Conservation (phyloP, 1,140 invertebrate genomes). For the Contarinia nasturtii region DNA sequence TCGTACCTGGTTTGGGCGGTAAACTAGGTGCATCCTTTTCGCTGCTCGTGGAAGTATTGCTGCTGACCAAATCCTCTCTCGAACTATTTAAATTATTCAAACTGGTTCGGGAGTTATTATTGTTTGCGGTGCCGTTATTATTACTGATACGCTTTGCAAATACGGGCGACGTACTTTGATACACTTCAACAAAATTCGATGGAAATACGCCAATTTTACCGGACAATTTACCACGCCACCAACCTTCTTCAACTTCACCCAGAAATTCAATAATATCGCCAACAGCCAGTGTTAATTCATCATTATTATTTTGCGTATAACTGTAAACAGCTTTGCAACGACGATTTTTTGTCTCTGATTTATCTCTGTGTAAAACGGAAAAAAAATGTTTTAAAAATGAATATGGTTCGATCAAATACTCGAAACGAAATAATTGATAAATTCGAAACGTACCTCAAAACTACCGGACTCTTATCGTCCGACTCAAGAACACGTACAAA, state of each 20-base stretch:
- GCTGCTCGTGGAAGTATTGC: background rate
- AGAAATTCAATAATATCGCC: slow-evolving; percentile 76
- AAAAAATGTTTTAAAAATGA: too few relatives aligned
- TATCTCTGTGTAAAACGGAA: slow-evolving; percentile 15
- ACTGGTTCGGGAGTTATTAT: background rate
- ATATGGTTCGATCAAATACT: slow-evolving; percentile 1
- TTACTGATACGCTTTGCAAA: slow-evolving; percentile 12
- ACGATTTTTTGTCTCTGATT: slow-evolving; percentile 30
- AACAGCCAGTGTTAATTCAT: slow-evolving; percentile 70
- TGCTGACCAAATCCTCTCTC: slow-evolving; percentile 7
- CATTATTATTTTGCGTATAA: slow-evolving; percentile 78
- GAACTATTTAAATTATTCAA: slow-evolving; percentile 8
- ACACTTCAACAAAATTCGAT: slow-evolving; percentile 77
- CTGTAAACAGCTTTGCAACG: slow-evolving; percentile 74
- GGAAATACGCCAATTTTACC: slow-evolving; percentile 74
- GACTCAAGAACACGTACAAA: slow-evolving; percentile 58
- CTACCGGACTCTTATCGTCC: slow-evolving; percentile 15
- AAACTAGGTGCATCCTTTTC: slow-evolving; percentile 24
- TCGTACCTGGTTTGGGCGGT: slow-evolving; percentile 38
- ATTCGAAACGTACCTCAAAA: slow-evolving; percentile 11
- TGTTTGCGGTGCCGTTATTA: slow-evolving; percentile 1
- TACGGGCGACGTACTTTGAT: slow-evolving; percentile 26
- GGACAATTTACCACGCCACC: slow-evolving; percentile 65
- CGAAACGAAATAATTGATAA: background rate
- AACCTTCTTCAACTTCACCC: slow-evolving; percentile 68